Evolutionary conservation across 1,140 invertebrate species (phyloP).

Genomic region (Platyura marginata): DNA sequence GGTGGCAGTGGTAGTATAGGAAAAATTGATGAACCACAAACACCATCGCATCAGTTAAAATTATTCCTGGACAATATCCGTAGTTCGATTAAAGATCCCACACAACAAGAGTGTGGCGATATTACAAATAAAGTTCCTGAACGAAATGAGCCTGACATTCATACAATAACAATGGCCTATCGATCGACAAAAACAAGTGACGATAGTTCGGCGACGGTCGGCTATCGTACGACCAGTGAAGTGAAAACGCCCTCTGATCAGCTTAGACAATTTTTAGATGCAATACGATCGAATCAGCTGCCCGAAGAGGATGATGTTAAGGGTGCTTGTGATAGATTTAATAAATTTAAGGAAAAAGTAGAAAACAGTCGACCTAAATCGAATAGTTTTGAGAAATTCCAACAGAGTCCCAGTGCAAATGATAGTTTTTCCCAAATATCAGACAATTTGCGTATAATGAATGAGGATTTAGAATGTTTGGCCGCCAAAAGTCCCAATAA

Average conservation of each 20-base stretch:
- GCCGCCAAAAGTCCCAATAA: constrained; percentile 14
- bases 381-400: constrained; percentile 4
- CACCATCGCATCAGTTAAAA: constrained; percentile 18
- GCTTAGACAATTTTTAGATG: constrained; percentile 20
- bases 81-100: background rate
- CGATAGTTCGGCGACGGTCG: background rate
- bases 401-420: constrained; percentile 18
- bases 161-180: background rate
- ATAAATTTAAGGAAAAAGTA: constrained; percentile 1
- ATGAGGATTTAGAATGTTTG: constrained; percentile 20
- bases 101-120: constrained; percentile 10
- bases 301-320: constrained; percentile 10
- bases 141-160: background rate
- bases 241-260: constrained; percentile 21
- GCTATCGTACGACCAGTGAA: background rate
- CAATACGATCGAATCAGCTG: constrained; percentile 23
- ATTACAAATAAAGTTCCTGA: constrained; percentile 11
- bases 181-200: background rate
- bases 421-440: constrained; percentile 24
- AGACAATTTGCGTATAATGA: constrained; percentile 22
- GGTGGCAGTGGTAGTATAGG: background rate
- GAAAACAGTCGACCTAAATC: constrained; percentile 1
- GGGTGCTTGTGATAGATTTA: background rate
- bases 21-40: constrained; percentile 11
- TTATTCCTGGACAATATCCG: constrained; percentile 22